A percentile compares a stretch with the other conserved stretches of the same genome.
These are phyloP conservation scores for Lamellibrachia columna DNA, from an alignment of 2,888 invertebrate species.

Conservation along the genomic window DNA sequence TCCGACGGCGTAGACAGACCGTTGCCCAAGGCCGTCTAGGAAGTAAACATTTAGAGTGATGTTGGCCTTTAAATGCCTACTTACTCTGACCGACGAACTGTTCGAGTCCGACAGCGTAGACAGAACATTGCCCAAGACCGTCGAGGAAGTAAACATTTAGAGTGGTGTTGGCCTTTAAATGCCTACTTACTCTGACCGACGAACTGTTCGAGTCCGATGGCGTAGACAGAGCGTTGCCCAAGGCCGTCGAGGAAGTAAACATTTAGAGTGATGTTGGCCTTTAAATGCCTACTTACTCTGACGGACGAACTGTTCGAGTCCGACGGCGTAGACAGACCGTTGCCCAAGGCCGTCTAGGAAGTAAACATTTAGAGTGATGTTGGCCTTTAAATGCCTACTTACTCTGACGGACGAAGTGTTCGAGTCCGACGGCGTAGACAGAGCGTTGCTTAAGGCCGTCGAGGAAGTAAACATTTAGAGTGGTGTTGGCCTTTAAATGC, in stretches of 20 bases:
- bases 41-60: conserved; percentile 26
- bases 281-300: no score
- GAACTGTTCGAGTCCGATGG: conserved; percentile 36
- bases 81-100: no score
- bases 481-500: background rate
- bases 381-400: no score
- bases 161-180: no score
- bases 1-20: conserved; percentile 41
- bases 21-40: conserved; percentile 43
- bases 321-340: conserved; percentile 41
- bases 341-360: conserved; percentile 45
- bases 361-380: background rate
- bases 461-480: conserved; percentile 34
- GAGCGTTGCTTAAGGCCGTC: conserved; percentile 43
- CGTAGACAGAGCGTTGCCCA: conserved; percentile 38
- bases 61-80: no score
- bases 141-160: conserved; percentile 38
- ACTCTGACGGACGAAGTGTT: no score
- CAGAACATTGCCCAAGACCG: conserved; percentile 41
- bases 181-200: no score
- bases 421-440: conserved; percentile 40
- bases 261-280: no score
- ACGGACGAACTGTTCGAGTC: conserved; percentile 25
- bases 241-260: conserved; percentile 44
- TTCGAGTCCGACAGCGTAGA: conserved; percentile 40